Base-by-base conservation (phyloP, 64 coral and sea anemone species). In the Platygyra sinensis region DNA sequence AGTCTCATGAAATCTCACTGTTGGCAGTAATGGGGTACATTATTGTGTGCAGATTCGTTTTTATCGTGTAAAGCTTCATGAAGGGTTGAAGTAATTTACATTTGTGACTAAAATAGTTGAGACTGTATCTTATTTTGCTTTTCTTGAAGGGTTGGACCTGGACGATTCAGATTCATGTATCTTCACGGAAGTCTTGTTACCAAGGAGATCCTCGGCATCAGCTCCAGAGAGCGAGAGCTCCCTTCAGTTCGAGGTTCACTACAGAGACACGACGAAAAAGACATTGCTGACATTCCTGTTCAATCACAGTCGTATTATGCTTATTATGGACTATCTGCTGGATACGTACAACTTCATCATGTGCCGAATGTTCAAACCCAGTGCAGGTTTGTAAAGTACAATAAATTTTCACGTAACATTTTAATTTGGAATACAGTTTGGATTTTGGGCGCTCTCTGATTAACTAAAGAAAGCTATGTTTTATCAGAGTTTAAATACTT, bases 271-370 rank as follows among this genome's bases (percentile, higher is more conserved):
- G 46, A 78, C 86, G 0, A 95, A 61, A 31, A 95, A 79, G 32
- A 98, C 94, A 20, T 73, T 93, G 33, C 60, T 98, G 61, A 98
- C 96, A 0, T 93, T 95, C 57, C 85, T 98, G 5, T 90, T 95
- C 59, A 95, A 95, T 52, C 88, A 95, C 83, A 98, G 96, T 65
- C 96, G 96, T 30, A 98, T 98, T 8, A 89, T 90, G 71, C 69
- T 95, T 22, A 93, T 95, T 25, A 95, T 94, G 11, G 96, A 98
- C 50, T 95, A 95, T 60, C 55, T 98, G 16, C 65, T 98, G 8
- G 96, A 98, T 72, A 93, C 91, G 0, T 98, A 98, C 75, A 95
- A 98, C 90, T 98, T 98, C 38, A 98, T 98, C 94, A 95, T 98
- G 96, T 72, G 88, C 15, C 73, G 88, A 28, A 94, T 94, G 96